Evolutionary conservation across 1,140 invertebrate species (phyloP).

Genomic region (Listronotus bonariensis): DNA sequence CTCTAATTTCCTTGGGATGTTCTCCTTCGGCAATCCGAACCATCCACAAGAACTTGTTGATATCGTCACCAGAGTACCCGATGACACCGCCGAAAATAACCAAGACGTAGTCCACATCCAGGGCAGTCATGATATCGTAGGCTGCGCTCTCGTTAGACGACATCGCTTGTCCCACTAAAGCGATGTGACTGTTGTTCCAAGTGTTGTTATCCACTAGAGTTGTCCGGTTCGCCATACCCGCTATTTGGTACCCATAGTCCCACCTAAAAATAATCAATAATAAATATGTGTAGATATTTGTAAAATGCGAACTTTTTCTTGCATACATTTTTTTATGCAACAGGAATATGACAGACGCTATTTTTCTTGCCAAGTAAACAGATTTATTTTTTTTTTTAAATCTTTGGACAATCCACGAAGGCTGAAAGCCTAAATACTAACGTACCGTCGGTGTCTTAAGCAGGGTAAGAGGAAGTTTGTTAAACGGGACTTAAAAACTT

Average conservation of each 20-base stretch:
- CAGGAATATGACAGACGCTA: no score
- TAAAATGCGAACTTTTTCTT: no score
- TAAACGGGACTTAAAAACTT: no score
- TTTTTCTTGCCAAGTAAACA: no score
- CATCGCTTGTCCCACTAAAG: constrained; percentile 98
- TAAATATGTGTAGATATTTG: no score
- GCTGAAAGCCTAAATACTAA: no score
- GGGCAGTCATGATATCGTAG: constrained; percentile 94
- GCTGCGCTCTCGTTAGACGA: constrained; percentile 96
- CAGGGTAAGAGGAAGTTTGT: no score
- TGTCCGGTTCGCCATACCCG: constrained; percentile 90
- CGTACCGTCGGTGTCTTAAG: no score
- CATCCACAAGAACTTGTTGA: constrained; percentile 99
- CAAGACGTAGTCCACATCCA: constrained; percentile 98
- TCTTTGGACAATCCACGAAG: no score
- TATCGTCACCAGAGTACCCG: constrained; percentile 98
- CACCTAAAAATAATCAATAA: no score
- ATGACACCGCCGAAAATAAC: constrained; percentile 98
- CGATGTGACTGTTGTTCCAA: constrained; percentile 99
- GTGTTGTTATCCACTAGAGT: constrained; percentile 99
- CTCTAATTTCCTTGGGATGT: constrained; percentile 96
- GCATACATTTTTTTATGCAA: no score
- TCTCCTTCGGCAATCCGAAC: constrained; percentile 98
- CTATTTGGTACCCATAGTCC: constrained; percentile 99
- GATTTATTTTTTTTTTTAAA: no score